These are phyloP conservation scores for Lanistes nyassanus DNA, from an alignment of 1,140 invertebrate species.

Conservation along the genomic window DNA sequence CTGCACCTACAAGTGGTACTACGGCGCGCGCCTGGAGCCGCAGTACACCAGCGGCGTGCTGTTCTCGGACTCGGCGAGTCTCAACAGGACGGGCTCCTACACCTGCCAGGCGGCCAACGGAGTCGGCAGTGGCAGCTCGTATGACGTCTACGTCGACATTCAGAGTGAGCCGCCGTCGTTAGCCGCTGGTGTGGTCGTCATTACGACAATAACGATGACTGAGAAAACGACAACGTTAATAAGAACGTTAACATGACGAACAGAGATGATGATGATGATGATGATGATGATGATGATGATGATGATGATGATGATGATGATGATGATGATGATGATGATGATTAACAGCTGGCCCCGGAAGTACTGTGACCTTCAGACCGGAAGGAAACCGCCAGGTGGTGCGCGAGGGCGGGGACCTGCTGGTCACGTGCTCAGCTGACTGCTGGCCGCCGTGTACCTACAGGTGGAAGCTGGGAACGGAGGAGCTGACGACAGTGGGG, in stretches of 20 bases:
- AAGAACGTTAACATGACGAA: too few relatives aligned
- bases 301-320: neutral
- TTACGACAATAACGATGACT: too few relatives aligned
- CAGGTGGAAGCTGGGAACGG: neutral
- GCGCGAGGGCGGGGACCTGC: conserved; percentile 2
- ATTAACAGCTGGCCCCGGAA: conserved; percentile 17
- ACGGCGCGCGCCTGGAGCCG: neutral
- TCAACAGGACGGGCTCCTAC: conserved; percentile 22
- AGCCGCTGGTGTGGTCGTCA: too few relatives aligned
- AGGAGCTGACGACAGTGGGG: neutral
- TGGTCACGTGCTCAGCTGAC: conserved; percentile 18
- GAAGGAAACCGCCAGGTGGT: conserved; percentile 9
- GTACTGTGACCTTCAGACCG: conserved; percentile 8
- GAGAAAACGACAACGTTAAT: too few relatives aligned
- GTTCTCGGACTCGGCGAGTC: conserved; percentile 1
- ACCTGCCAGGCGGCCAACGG: conserved; percentile 29
- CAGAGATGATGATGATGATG: too few relatives aligned
- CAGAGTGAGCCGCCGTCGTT: conserved; percentile 12
- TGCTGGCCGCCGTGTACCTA: conserved; percentile 16
- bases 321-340: neutral
- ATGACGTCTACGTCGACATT: conserved; percentile 9
- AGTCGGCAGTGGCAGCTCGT: conserved; percentile 11
- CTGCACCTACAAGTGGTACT: conserved; percentile 23
- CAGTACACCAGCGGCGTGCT: conserved; percentile 23
- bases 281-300: too few relatives aligned